phyloP scores from a whole-genome alignment of 2,888 invertebrate species.

The Mesorhabditis spiculigera region DNA sequence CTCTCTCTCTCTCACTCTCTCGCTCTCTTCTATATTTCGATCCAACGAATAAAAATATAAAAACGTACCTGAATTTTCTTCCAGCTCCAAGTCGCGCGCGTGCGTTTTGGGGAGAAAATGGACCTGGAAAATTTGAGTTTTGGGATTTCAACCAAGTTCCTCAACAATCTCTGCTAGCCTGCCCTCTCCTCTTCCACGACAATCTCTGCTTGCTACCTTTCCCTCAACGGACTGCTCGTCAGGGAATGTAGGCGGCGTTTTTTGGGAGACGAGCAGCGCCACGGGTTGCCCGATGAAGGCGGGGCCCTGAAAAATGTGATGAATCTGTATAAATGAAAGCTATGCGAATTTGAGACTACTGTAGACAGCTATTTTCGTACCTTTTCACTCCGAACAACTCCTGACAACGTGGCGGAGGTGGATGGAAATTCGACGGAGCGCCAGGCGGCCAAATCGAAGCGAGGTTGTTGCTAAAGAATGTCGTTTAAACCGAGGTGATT shows the following conservation, averaged over 20 bases:
- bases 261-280: constrained; percentile 31
- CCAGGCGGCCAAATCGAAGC: constrained; percentile 36
- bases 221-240: constrained; percentile 30
- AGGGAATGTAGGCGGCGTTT: constrained; percentile 31
- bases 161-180: too few species aligned
- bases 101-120: constrained; percentile 36
- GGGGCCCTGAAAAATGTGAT: constrained; percentile 19
- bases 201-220: constrained; percentile 16
- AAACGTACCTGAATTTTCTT: constrained; percentile 30
- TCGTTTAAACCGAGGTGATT: neutral
- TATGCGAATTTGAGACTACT: neutral
- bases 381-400: constrained; percentile 34
- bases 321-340: neutral
- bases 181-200: too few species aligned
- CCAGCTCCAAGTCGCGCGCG: constrained; percentile 22
- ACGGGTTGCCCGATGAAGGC: constrained; percentile 40
- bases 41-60: too few species aligned
- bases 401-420: constrained; percentile 27
- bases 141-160: neutral
- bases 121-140: constrained; percentile 13
- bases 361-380: neutral
- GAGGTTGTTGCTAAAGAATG: constrained; percentile 21
- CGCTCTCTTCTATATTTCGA: too few species aligned
- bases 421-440: constrained; percentile 36
- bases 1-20: too few species aligned